phyloP scores from a whole-genome alignment of 53 echinoderm and acorn worm species.

The Stichopus horrens region DNA sequence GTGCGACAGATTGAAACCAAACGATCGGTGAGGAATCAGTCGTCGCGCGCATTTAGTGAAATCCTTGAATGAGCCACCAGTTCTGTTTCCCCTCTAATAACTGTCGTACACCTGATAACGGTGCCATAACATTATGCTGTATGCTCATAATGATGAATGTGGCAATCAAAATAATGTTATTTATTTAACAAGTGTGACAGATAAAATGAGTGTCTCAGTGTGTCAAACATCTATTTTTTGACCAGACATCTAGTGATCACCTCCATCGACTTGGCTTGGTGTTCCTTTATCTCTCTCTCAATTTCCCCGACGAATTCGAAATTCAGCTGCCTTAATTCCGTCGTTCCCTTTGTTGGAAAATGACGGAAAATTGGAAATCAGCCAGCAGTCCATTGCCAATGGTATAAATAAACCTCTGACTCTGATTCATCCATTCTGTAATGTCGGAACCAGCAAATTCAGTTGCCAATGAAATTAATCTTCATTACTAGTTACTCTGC shows the following conservation, averaged over 20 bases:
- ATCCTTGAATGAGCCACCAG: too few species aligned
- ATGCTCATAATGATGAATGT: too few species aligned
- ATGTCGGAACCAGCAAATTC: slow-evolving; percentile 11
- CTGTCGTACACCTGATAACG: too few species aligned
- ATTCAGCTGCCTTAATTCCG: not conserved
- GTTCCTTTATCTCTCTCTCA: not conserved
- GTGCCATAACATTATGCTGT: too few species aligned
- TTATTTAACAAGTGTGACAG: too few species aligned
- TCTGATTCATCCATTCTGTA: slow-evolving; percentile 8
- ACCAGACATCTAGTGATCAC: not conserved
- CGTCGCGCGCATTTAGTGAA: too few species aligned
- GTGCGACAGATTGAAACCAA: too few species aligned
- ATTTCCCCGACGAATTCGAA: not conserved
- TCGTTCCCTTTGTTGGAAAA: not conserved
- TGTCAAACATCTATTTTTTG: not conserved
- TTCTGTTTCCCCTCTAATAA: too few species aligned
- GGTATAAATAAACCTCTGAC: not conserved
- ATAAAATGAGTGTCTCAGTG: too few species aligned
- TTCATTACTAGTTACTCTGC: too few species aligned
- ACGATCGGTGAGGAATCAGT: too few species aligned
- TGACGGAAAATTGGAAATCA: slow-evolving; percentile 6
- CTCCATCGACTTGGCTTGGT: slow-evolving; percentile 2
- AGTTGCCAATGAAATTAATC: not conserved
- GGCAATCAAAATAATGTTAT: too few species aligned
- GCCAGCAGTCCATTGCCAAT: not conserved